Base-by-base conservation (phyloP, 2,113 vertebrate species). In the Panthera tigris region DNA sequence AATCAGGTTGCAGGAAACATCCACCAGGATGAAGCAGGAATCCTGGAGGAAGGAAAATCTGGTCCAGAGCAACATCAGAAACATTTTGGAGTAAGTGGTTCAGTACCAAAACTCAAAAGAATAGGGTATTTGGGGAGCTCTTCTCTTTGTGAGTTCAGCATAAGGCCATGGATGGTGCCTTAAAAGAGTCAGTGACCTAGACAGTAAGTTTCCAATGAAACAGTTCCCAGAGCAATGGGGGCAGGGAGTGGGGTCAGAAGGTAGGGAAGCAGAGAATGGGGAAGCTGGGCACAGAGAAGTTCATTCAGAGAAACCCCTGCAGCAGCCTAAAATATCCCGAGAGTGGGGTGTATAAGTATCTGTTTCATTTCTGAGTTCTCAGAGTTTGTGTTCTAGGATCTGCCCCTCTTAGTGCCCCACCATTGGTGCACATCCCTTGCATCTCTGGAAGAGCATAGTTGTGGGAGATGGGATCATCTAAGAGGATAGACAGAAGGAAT, bases 161-260 rank as follows among this genome's bases (percentile, higher is more conserved):
- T 21, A 39, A 2, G 45, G 14, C 55, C n/a, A n/a, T 0, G 18
- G 16, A 48, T 7, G 41, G n/a, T n/a, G 31, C 9, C 57, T 79
- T 48, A 29, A 45, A 85, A 93, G 88, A 69, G 39, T n/a, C 61
- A 52, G 21, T 48, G 16, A 83, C 33, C 21, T 6, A n/a, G 65
- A 81, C 8, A 27, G 7, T 33, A 23, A 19, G 71, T 25, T n/a
- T 84, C 55, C 52, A 48, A 0, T 15, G 79, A 69, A 41, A 80
- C 29, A 50, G 57, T 4, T 16, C 36, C 50, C 16, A 12, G 48
- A 36, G 50, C 76, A 39, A 1, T 7, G 18, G 19, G 5, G 13
- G 4, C 0, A 3, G 2, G 11, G 45, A 7, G 41, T 3, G 14
- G 2, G 18, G 0, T 29, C 2, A 21, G 41, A n/a, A 13, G 48